Conservation (phyloP, 2,113 vertebrate genomes). For the Tragulus kanchil region DNA sequence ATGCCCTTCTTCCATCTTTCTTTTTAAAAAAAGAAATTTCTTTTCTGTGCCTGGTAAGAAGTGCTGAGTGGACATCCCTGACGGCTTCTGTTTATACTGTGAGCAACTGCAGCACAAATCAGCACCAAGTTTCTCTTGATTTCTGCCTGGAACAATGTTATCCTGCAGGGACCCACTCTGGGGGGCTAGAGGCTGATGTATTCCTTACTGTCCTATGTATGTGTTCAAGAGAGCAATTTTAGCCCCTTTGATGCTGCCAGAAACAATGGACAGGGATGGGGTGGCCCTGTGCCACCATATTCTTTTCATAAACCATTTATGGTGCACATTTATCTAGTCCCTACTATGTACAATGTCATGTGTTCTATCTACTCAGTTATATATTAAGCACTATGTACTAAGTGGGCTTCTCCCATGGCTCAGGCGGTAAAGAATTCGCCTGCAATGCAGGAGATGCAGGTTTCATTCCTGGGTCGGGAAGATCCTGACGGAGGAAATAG, state of each 20-base stretch:
- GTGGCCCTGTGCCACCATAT: neutral
- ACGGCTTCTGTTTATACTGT: constrained; percentile 62
- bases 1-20: constrained; percentile 71
- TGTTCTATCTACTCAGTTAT: neutral
- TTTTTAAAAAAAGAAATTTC: constrained; percentile 58
- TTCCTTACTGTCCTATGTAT: constrained; percentile 11
- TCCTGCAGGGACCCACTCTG: constrained; percentile 51
- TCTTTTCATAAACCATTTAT: neutral
- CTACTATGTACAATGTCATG: neutral
- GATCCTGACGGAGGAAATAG: neutral
- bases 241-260: neutral
- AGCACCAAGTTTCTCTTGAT: constrained; percentile 56
- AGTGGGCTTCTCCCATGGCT: neutral
- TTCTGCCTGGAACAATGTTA: constrained; percentile 63
- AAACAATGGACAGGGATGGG: neutral
- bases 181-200: constrained; percentile 27
- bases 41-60: constrained; percentile 52
- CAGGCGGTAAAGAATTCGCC: neutral
- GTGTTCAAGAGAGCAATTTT: constrained; percentile 9
- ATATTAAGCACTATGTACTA: neutral
- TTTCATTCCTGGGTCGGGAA: neutral
- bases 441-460: neutral
- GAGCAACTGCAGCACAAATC: constrained; percentile 56
- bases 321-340: neutral
- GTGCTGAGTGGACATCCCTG: constrained; percentile 75